Percentiles rank a stretch among this genome's conserved stretches.
phyloP scores from a whole-genome alignment of 2,888 invertebrate species.

The Acrocyrtus sp. region DNA sequence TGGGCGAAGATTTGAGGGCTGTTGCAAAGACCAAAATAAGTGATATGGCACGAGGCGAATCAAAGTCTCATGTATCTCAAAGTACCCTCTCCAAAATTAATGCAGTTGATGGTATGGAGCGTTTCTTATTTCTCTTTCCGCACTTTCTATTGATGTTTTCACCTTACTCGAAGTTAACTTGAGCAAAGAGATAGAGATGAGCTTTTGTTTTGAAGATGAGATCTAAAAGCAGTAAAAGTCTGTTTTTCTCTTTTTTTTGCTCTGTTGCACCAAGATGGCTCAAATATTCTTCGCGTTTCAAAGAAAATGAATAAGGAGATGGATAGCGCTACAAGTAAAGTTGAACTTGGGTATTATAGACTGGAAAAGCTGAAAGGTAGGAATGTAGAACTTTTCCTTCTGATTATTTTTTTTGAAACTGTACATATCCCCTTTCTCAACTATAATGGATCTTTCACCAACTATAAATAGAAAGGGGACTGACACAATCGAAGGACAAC shows the following conservation, averaged over 20 bases:
- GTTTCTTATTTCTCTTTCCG: neutral
- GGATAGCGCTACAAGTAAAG: constrained; percentile 58
- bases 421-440: neutral
- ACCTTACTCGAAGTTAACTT: no score
- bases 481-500: constrained; percentile 38
- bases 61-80: constrained; percentile 60
- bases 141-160: neutral
- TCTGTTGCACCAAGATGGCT: constrained; percentile 51
- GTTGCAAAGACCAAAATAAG: constrained; percentile 64
- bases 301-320: constrained; percentile 61
- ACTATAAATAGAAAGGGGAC: constrained; percentile 31
- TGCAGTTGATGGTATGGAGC: constrained; percentile 38
- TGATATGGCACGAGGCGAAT: constrained; percentile 63
- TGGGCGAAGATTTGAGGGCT: constrained; percentile 61
- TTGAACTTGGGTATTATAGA: constrained; percentile 47
- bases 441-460: neutral
- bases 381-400: neutral
- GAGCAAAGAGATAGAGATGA: no score
- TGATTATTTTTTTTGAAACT: neutral
- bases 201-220: neutral
- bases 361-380: constrained; percentile 55
- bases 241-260: neutral
- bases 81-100: constrained; percentile 61
- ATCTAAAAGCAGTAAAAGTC: neutral
- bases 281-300: constrained; percentile 60